Base-by-base conservation (phyloP, 1,140 invertebrate species). In the Heliconius hermathena region DNA sequence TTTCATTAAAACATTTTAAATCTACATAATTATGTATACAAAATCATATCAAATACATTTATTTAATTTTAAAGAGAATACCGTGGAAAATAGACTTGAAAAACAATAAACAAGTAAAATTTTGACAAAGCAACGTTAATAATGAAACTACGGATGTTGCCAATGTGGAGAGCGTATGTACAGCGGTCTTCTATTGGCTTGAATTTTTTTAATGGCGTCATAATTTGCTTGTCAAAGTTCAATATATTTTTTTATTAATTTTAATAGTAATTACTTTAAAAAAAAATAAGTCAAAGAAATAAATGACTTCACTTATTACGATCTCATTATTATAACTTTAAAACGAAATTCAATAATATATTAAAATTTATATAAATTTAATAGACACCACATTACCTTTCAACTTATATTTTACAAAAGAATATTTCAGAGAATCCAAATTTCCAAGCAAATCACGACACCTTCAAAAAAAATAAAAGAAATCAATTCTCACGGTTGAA, bases 401-500 rank as follows among this genome's bases (percentile, higher is more conserved):
- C 33, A 33, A 33, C n/a, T n/a, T n/a, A n/a, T n/a, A n/a, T n/a
- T n/a, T n/a, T n/a, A n/a, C n/a, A n/a, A n/a, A n/a, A n/a, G n/a
- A n/a, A n/a, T n/a, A n/a, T 33, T 33, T 33, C 33, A 33, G 33
- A 6, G 6, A 52, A 52, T 20, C 16, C 73, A 8, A 54, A 77
- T 22, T 60, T 60, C 6, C 22, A 60, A 71, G 70, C 70, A 71
- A 71, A 38, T 71, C 70, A 71, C 20, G 16, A 71, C 70, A 20
- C 70, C 36, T 38, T 36, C 57, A 52, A 73, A 16, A 22, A 26
- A 70, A 80, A 46, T 13, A 13, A 16, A 46, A 46, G 3, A 46
- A 46, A 46, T 46, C 49, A 38, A 66, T 41, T 84, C 91, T 93
- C 88, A 94, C 93, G 92, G 88, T 93, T 94, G 83, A 94, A 94